Evolutionary conservation across 2,113 vertebrate species (phyloP).

Genomic region (Parotia lawesii): DNA sequence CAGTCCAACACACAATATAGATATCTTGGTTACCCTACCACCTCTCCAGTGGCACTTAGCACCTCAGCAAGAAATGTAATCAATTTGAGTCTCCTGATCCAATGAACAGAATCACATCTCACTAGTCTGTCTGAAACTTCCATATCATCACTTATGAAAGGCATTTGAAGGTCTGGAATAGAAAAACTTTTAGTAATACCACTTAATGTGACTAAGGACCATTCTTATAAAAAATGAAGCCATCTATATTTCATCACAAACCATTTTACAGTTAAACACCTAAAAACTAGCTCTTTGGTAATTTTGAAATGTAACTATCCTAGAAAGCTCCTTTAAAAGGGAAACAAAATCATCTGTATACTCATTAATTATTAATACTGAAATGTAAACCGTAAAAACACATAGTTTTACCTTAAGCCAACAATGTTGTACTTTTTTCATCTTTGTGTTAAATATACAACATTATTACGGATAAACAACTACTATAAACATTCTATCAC

Average conservation of each 20-base stretch:
- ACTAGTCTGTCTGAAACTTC: not conserved
- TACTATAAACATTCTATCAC: constrained; percentile 5
- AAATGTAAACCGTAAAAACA: constrained; percentile 29
- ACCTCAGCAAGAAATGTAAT: not conserved
- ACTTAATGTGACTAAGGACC: not conserved
- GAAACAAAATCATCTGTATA: not conserved
- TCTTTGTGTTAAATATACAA: constrained; percentile 32
- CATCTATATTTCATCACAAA: not conserved
- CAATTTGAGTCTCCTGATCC: not conserved
- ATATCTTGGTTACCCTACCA: not conserved
- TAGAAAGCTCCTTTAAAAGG: not conserved
- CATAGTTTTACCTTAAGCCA: constrained; percentile 33
- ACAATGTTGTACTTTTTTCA: constrained; percentile 12
- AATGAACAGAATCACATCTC: not conserved
- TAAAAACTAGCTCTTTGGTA: not conserved
- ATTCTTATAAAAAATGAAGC: not conserved
- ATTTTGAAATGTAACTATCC: not conserved
- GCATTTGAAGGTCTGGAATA: not conserved
- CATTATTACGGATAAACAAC: constrained; percentile 14
- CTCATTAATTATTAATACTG: constrained; percentile 50
- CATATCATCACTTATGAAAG: not conserved
- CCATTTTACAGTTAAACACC: not conserved
- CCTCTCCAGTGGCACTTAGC: not conserved
- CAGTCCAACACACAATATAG: not conserved
- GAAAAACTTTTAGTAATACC: not conserved